Base-by-base conservation (phyloP, 2,113 vertebrate species). In the Butastur rufipennis region DNA sequence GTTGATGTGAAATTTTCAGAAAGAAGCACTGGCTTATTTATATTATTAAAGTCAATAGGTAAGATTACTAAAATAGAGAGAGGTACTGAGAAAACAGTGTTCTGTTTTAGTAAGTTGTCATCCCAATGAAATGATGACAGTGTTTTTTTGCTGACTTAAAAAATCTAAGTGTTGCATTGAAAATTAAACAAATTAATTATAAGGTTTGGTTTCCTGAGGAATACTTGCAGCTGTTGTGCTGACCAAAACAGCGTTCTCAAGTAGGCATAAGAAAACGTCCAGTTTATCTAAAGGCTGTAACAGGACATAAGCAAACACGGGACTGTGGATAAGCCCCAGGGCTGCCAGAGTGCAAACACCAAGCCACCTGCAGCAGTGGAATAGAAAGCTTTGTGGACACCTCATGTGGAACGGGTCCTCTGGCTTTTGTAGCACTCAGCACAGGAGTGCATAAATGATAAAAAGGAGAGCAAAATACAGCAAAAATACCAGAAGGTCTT, bases 301-400 rank as follows among this genome's bases (percentile, higher is more conserved):
- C 0, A 1, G 14, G 18, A 15, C 15, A 25, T 53, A 48, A 66
- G 18, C 47, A 81, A 63, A 47, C n/a, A 11, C 0, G 0, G 42
- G 42, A 13, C 4, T 1, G 2, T 31, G 14, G 18, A 29, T n/a
- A 14, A 73, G 19, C 27, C 23, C 40, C 48, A 48, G 21, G 25
- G 61, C 67, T 91, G 55, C 34, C 4, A 5, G 16, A 23, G 11
- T 45, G 22, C 26, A 47, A 47, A 18, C 12, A 40, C 16, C 15
- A 68, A 62, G 20, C 36, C 42, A 29, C 20, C 32, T 79, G 38
- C 34, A 56, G 34, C 26, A 11, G 18, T 25, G 42, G 6, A 45
- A 43, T 22, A 59, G 56, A 42, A 58, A 26, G 17, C 15, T 58
- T n/a, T 6, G 29, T 25, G 15, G 61, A 34, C 11, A 29, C 26